Conservation (phyloP, 2,888 invertebrate species). For the Nudaria mundana region DNA sequence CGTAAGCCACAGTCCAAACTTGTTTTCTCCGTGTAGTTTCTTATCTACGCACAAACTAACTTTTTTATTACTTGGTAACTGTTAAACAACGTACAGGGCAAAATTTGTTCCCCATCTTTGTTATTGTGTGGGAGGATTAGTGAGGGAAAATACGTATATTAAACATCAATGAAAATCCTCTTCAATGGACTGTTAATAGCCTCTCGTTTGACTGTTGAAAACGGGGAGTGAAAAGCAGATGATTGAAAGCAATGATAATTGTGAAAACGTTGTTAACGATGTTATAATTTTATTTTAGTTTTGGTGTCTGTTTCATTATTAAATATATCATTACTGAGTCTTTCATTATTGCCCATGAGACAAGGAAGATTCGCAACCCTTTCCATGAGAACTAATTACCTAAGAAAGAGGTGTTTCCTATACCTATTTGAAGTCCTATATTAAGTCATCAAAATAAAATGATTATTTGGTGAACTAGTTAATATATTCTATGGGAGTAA, state of each 20-base stretch:
- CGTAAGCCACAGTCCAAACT: constrained; percentile 59
- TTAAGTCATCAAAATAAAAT: too few species aligned
- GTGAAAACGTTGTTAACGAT: too few species aligned
- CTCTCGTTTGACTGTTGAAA: constrained; percentile 35
- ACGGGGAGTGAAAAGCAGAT: constrained; percentile 23
- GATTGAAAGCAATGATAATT: constrained; percentile 54
- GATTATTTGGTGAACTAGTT: too few species aligned
- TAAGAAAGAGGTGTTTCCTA: too few species aligned
- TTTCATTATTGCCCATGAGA: too few species aligned
- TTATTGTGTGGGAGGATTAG: constrained; percentile 1
- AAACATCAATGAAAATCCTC: constrained; percentile 13
- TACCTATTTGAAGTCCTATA: too few species aligned
- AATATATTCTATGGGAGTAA: too few species aligned
- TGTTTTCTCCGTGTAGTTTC: constrained; percentile 54
- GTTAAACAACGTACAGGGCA: constrained; percentile 53
- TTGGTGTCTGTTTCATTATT: too few species aligned
- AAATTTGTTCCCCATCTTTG: constrained; percentile 42
- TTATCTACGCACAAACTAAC: constrained; percentile 71
- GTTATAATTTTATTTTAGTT: too few species aligned
- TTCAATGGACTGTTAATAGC: constrained; percentile 26
- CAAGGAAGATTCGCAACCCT: too few species aligned
- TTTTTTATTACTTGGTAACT: constrained; percentile 71
- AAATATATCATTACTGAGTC: too few species aligned
- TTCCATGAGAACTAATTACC: too few species aligned
- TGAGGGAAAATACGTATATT: neutral